Base-by-base conservation (phyloP, 2,797 vertebrate genomes). In the Macropodus opercularis region DNA sequence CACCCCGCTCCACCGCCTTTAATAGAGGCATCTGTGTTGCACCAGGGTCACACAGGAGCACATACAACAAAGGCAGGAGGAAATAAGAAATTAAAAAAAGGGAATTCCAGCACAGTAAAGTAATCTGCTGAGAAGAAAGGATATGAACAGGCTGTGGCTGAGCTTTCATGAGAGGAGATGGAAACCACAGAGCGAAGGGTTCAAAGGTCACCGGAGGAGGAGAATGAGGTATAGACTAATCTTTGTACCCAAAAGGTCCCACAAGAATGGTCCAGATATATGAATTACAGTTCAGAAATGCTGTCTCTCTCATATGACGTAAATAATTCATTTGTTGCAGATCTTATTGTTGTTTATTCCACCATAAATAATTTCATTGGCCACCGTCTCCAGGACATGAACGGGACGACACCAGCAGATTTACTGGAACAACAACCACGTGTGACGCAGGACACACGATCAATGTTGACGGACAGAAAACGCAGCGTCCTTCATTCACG, bases 21-120 rank as follows among this genome's bases (percentile, higher is more conserved):
- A 69, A 73, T 69, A 62, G 72, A 72, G 21, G 63, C 72, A 53
- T 57, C 54, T 80, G 72, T 60, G 47, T 64, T 65, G 62, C 0
- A 13, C 36, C 13, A 34, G 41, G 87, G 85, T 87, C 85, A 86
- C 60, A 40, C 35, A 5, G 65, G 75, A 79, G 51, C 80, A 78
- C 64, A 58, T 62, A 72, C 77, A 86, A 90, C 87, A 90, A 85
- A 90, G 79, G 71, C 39, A 40, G 47, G 47, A 74, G 77, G 80
- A 86, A 89, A 87, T 80, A 79, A 85, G 79, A 79, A 77, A 84
- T 75, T n/a, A 70, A 69, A 72, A 69, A 79, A 83, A 69, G 60
- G 57, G 83, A 87, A 87, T 87, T 76, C 75, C 81, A 76, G 57
- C 54, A 47, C 73, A 59, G 67, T 75, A 76, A 80, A 81, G 77